Conservation (phyloP, 2,888 invertebrate species). For the Uropetala carovei region DNA sequence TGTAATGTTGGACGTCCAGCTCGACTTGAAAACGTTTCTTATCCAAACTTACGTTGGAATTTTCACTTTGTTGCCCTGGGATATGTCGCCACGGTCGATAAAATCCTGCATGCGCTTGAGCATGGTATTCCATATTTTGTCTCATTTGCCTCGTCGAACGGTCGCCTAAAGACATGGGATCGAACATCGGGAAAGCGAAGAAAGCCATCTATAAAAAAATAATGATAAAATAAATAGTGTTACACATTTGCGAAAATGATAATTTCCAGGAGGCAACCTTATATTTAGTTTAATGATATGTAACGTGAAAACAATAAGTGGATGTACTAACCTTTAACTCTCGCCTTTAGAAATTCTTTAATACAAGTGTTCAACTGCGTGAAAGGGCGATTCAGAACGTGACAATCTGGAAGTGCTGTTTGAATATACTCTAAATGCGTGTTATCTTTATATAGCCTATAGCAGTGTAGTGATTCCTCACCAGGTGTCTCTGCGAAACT, state of each 20-base stretch:
- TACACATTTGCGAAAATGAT: too few relatives aligned
- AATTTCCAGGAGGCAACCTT: background rate
- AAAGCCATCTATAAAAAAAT: background rate
- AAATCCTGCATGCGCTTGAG: background rate
- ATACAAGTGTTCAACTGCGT: background rate
- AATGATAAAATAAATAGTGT: background rate
- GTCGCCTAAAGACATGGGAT: background rate
- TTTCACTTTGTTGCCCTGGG: background rate
- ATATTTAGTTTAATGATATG: background rate
- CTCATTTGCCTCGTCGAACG: background rate
- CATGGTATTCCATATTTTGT: background rate
- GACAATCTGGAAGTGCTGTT: background rate
- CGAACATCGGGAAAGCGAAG: background rate
- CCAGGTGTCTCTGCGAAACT: background rate
- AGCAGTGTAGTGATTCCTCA: background rate
- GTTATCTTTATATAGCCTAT: background rate
- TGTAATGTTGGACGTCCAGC: constrained; percentile 75
- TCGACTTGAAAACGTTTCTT: background rate
- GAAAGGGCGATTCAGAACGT: background rate
- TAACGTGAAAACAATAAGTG: background rate
- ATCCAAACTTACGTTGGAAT: background rate
- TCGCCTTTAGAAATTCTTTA: background rate
- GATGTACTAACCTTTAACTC: background rate
- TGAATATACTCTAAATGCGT: too few relatives aligned
- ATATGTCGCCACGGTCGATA: background rate